These are phyloP conservation scores for Pseudotriccus pelzelni DNA, from an alignment of 2,797 vertebrate genomes.

Conservation along the genomic window DNA sequence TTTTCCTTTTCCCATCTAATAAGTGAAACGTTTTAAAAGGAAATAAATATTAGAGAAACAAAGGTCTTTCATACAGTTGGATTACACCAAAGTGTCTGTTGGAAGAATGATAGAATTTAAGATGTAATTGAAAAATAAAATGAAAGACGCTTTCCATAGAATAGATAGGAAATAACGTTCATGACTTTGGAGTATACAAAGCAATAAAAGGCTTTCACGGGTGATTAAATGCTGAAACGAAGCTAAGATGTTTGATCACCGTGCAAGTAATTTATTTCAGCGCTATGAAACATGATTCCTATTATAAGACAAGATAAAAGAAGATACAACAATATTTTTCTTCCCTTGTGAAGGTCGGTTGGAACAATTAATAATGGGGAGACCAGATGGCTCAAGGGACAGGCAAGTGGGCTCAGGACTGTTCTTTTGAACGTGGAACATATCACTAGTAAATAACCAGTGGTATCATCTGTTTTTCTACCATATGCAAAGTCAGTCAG, in stretches of 20 bases:
- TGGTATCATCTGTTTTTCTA: background rate
- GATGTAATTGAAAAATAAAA: slow-evolving; percentile 61
- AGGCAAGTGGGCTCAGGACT: background rate
- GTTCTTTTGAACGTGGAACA: slow-evolving; percentile 16
- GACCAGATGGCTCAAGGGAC: slow-evolving; percentile 26
- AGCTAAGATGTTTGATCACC: slow-evolving; percentile 62
- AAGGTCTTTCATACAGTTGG: background rate
- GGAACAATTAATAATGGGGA: slow-evolving; percentile 50
- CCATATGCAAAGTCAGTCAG: slow-evolving; percentile 25
- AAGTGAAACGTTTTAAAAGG: background rate
- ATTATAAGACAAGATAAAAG: slow-evolving; percentile 65
- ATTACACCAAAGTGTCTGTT: slow-evolving; percentile 12
- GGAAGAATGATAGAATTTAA: slow-evolving; percentile 49
- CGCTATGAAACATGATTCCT: slow-evolving; percentile 59
- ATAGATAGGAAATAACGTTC: slow-evolving; percentile 53
- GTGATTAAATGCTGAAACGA: slow-evolving; percentile 69
- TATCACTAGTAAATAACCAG: slow-evolving; percentile 22
- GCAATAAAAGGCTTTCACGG: slow-evolving; percentile 61
- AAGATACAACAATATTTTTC: slow-evolving; percentile 65
- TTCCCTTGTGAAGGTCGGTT: slow-evolving; percentile 20
- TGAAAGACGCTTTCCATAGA: slow-evolving; percentile 48
- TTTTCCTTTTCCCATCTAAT: background rate
- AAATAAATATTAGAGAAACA: slow-evolving; percentile 4
- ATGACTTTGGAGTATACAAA: slow-evolving; percentile 60
- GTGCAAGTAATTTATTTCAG: slow-evolving; percentile 72